A percentile compares a stretch with the other conserved stretches of the same genome.
Evolutionary conservation across 2,888 invertebrate genomes (phyloP).

Genomic region (Platycnemis pennipes): DNA sequence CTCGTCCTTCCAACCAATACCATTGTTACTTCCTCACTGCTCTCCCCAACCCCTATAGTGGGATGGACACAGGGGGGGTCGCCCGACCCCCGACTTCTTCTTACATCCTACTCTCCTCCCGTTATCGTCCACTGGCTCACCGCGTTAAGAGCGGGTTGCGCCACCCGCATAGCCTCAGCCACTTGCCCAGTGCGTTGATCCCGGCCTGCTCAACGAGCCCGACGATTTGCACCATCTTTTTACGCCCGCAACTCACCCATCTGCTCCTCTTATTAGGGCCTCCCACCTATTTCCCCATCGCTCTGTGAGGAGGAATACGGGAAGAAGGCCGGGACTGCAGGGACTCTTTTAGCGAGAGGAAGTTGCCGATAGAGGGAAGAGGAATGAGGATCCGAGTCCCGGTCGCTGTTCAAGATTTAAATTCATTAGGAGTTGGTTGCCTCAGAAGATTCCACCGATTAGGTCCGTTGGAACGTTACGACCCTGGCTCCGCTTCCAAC

Average conservation of each 20-base stretch:
- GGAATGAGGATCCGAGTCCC: background rate
- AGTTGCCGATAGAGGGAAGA: background rate
- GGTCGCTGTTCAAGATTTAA: background rate
- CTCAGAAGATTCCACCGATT: background rate
- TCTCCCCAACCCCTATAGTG: background rate
- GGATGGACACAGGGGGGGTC: background rate
- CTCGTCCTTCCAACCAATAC: constrained; percentile 38
- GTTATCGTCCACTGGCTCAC: background rate
- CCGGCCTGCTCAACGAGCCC: background rate
- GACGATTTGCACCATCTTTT: constrained; percentile 12
- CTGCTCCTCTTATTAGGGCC: background rate
- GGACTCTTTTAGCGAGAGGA: background rate
- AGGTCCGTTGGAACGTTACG: background rate
- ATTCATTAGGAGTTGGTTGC: background rate
- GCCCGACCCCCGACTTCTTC: background rate
- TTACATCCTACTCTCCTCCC: no score
- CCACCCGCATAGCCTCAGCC: constrained; percentile 51
- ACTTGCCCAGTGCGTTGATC: constrained; percentile 55
- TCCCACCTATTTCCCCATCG: constrained; percentile 15
- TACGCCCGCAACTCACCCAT: background rate
- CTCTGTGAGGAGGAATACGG: background rate
- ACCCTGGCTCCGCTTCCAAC: background rate
- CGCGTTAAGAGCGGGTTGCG: constrained; percentile 2
- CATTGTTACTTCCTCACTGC: no score
- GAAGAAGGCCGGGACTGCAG: background rate